Base-by-base conservation (phyloP, 2,888 invertebrate species). In the Panzeria rudis region DNA sequence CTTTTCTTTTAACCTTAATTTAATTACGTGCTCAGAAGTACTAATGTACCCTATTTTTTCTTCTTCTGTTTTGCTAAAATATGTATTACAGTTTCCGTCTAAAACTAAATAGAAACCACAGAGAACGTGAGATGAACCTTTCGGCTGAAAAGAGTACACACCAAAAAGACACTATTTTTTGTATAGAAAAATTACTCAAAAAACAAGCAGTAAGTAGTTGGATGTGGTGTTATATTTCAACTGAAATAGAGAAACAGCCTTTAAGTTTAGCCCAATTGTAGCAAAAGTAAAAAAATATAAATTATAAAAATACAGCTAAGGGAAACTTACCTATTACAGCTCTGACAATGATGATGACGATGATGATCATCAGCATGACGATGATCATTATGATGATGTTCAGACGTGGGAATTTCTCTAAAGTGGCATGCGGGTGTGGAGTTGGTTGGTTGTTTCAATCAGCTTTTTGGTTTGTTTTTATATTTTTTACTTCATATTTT, bases 401-500 rank as follows among this genome's bases (percentile, higher is more conserved):
- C 75, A 72, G 77, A 88, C 90, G 90, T 90, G 90, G 90, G 90
- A 90, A 90, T 89, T 87, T 91, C 89, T 89, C 87, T 87, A 82
- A 88, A 89, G 87, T 87, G 90, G 88, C 90, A 90, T 90, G 90
- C 90, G 90, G 90, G 90, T 91, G 90, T 89, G 89, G 89, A 85
- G 80, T 79, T 80, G 73, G 80, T 79, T 80, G 73, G 73, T 81
- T 77, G 81, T 84, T 84, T 81, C 71, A 80, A 68, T 81, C 77
- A 72, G 52, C 59, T 61, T 73, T 73, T 81, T 73, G 29, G 25
- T 71, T 82, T 71, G 62, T 66, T 78, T 82, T 69, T 81, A 54
- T 52, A 69, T 69, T 69, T 35, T 69, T 41, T 25, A 56, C 54
- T 50, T 56, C 64, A 72, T 47, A 64, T 64, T 62, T 54, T 11